phyloP scores from a whole-genome alignment of 2,113 vertebrate genomes.

The Tautogolabrus adspersus region DNA sequence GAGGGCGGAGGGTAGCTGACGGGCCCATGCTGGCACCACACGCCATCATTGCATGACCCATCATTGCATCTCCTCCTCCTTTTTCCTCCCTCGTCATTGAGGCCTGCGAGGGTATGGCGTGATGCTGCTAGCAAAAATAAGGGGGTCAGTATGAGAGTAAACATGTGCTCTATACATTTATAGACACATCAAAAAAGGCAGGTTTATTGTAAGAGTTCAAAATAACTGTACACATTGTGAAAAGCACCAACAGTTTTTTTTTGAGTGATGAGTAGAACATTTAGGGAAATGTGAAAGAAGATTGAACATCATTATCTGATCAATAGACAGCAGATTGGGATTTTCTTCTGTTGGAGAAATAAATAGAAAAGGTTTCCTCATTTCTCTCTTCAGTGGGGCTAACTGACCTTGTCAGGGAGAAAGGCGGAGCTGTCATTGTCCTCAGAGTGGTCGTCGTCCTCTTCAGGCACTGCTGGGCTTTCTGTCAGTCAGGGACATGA shows the following conservation, averaged over 20 bases:
- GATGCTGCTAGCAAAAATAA: conserved; percentile 55
- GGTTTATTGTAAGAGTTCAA: no score
- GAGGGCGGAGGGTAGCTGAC: conserved; percentile 42
- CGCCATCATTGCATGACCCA: conserved; percentile 40
- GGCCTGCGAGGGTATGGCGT: conserved; percentile 45
- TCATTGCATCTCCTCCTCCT: conserved; percentile 37
- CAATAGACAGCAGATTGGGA: not conserved
- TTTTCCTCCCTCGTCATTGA: conserved; percentile 53
- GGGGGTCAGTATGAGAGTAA: not conserved
- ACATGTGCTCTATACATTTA: not conserved
- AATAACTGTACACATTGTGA: no score
- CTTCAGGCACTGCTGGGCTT: conserved; percentile 75
- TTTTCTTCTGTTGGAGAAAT: not conserved
- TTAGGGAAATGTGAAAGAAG: no score
- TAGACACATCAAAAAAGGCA: no score
- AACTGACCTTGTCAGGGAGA: conserved; percentile 75
- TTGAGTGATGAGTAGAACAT: no score
- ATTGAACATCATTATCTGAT: no score
- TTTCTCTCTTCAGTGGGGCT: conserved; percentile 1
- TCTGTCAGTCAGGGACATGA: conserved; percentile 59
- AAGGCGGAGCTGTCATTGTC: conserved; percentile 74
- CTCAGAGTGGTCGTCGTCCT: conserved; percentile 80
- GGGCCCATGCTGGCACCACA: conserved; percentile 45
- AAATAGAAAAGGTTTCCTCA: not conserved
- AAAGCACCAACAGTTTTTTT: no score